Base-by-base conservation (phyloP, 2,888 invertebrate species). In the Lampropteryx suffumata region DNA sequence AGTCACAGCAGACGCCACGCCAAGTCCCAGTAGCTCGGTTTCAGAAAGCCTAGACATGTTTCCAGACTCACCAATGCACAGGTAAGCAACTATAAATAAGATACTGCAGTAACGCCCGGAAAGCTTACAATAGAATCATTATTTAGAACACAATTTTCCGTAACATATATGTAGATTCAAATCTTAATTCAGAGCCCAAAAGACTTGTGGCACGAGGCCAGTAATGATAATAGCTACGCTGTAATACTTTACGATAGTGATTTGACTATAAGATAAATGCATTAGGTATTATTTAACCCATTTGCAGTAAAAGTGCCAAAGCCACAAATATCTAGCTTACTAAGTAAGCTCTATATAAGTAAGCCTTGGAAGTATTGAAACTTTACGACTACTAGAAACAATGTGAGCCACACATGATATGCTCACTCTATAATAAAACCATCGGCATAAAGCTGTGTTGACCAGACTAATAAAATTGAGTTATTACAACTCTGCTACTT, bases 31-130 rank as follows among this genome's bases (percentile, higher is more conserved):
- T 82, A 97, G 97, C 74, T 97, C 97, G 62, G 92, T 97, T 47
- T 96, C 97, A 63, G 98, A 98, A 89, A 95, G 96, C 63, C 91
- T 97, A 67, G 97, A 97, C 86, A 93, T 95, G 73, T 97, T 97
- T 82, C 96, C 97, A 36, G 97, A 97, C 71, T 97, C 97, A 60
- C 96, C 97, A 12, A 91, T 95, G 71, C 96, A 94, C 89, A 95
- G 96, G 92, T 94, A 81, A 73, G 58, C 43, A 54, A 35, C 37
- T 4, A 7, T 28, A 40, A 29, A 14, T 35, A 52, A 50, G n/a
- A 8, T 44, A 40, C 46, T 60, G 67, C 51, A 60, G 61, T 62
- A 61, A 57, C 50, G 8, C 10, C 24, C 52, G 13, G 26, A 57
- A 57, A 46, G 62, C 57, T 61, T 56, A 57, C 51, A 62, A 67